These are phyloP conservation scores for Phlogophora meticulosa DNA, from an alignment of 2,888 invertebrate species.

Conservation along the genomic window DNA sequence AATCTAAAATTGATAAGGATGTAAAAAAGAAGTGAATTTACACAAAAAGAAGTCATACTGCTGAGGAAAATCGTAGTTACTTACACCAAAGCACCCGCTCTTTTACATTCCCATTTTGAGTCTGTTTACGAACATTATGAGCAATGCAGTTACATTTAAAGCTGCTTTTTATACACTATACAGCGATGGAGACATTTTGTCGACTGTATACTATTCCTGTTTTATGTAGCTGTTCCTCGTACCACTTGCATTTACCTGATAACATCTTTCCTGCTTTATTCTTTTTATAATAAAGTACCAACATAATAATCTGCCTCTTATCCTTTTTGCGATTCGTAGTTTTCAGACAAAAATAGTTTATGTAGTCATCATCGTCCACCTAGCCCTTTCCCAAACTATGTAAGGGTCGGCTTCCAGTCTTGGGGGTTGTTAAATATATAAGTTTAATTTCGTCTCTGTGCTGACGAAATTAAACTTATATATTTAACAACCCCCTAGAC, in stretches of 20 bases:
- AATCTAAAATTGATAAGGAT: no score
- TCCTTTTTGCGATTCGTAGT: no score
- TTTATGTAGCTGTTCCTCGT: slow-evolving; percentile 19
- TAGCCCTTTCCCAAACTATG: no score
- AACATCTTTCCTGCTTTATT: not conserved
- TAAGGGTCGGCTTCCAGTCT: no score
- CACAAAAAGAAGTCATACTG: not conserved
- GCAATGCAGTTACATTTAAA: slow-evolving; percentile 37
- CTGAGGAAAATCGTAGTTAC: slow-evolving; percentile 16
- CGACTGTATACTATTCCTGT: slow-evolving; percentile 8
- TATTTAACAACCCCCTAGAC: no score
- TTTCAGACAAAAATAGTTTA: no score
- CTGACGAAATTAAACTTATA: no score
- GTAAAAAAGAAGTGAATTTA: not conserved
- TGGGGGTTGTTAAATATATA: no score
- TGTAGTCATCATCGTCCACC: no score
- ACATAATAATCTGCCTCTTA: no score
- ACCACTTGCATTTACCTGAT: slow-evolving; percentile 1
- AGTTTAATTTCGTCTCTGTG: no score
- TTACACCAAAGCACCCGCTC: slow-evolving; percentile 23
- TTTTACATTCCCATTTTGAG: slow-evolving; percentile 8
- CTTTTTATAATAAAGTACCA: not conserved
- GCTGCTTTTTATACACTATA: slow-evolving; percentile 23
- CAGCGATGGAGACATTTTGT: slow-evolving; percentile 16
- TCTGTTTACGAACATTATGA: slow-evolving; percentile 31